Conservation (phyloP, 2,113 vertebrate genomes). For the Catharus fuscescens region DNA sequence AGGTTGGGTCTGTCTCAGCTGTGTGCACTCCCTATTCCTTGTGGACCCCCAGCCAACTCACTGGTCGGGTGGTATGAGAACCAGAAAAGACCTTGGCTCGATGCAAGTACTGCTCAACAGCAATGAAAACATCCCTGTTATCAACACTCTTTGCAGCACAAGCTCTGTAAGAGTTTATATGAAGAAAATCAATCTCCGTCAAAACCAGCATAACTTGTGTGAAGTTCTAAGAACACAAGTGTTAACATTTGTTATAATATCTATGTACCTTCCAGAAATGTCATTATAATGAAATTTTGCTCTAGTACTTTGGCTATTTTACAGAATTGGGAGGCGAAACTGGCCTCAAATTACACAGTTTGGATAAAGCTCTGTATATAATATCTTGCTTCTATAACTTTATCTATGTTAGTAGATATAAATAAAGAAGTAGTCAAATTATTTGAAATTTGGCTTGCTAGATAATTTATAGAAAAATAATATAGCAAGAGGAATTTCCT, state of each 20-base stretch:
- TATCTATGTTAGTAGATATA: not conserved
- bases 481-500: not conserved
- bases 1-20: not conserved
- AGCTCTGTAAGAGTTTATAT: not conserved
- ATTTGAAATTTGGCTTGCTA: not conserved
- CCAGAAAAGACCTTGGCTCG: not conserved
- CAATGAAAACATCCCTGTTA: not conserved
- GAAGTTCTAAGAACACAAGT: not conserved
- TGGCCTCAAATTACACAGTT: not conserved
- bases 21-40: not conserved
- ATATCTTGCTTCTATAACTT: not conserved
- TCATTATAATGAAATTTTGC: not conserved
- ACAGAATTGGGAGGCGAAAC: not conserved
- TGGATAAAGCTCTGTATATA: not conserved
- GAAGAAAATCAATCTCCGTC: not conserved
- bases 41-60: not conserved
- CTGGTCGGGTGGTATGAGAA: not conserved
- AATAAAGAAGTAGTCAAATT: not conserved
- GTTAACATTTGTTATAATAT: not conserved
- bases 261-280: not conserved
- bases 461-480: not conserved
- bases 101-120: not conserved
- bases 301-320: not conserved
- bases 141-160: not conserved
- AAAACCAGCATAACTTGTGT: not conserved